Base-by-base conservation (phyloP, 2,888 invertebrate species). In the Clusia tigrina region DNA sequence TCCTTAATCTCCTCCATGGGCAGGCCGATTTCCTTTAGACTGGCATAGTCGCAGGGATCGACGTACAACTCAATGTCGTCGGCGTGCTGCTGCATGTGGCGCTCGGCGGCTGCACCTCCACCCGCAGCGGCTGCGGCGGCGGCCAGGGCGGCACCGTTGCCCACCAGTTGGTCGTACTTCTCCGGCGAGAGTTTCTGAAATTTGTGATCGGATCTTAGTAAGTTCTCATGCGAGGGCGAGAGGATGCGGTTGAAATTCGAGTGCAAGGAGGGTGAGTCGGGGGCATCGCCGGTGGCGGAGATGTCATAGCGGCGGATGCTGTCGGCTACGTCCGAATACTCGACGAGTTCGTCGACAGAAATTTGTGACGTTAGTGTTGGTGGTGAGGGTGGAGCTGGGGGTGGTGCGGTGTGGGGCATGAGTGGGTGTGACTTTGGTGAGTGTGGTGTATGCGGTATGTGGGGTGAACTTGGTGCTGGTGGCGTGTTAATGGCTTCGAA, bases 1-100 rank as follows among this genome's bases (percentile, higher is more conserved):
- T 88, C 88, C 54, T 86, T 85, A 61, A 86, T 79, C 74, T 87
- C 86, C 59, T 86, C 85, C 38, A 85, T 72, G 0, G 87, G 86
- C 54, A 87, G 68, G 1, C 86, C 86, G 18, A 86, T 81, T 66
- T 85, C 85, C 22, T 81, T 74, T 46, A 84, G 65, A 26, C 79
- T 78, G 18, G 77, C 77, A 69, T 81, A 80, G 57, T 81, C 80
- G 60, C 80, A 80, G 12, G 82, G 82, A 71, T 81, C 82, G 62
- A 80, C 80, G 61, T 81, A 82, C 46, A 81, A 67, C 57, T 82
- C 82, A 54, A 81, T 81, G 32, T 81, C 82, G 55, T 81, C 81
- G 22, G 74, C 76, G 58, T 79, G 75, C 32, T 77, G 71, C 48
- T 79, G 78, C 73, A 73, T 71, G 58, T 77, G 75, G 1, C 73